Conservation (phyloP, 2,888 invertebrate genomes). For the Nomada hirtipes region DNA sequence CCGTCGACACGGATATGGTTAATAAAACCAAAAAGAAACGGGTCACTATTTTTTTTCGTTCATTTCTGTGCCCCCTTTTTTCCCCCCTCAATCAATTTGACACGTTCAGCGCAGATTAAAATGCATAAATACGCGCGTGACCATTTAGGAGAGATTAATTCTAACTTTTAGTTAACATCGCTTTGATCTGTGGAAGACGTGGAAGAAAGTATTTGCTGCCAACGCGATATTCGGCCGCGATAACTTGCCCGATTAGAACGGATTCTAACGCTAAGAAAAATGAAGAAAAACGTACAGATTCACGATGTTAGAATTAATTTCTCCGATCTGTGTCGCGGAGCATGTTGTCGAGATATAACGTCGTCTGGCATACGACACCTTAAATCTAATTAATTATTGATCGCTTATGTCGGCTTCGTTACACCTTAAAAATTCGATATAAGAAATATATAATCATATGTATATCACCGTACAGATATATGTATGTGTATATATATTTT, state of each 20-base stretch:
- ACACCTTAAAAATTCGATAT: conserved; percentile 63
- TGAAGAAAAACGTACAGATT: not conserved
- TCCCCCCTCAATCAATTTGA: not conserved
- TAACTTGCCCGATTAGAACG: not conserved
- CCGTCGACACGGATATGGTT: conserved; percentile 31
- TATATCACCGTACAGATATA: conserved; percentile 58
- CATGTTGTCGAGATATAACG: conserved; percentile 28
- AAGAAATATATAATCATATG: conserved; percentile 69
- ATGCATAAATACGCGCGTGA: not conserved
- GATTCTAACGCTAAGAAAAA: not conserved
- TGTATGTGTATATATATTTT: conserved; percentile 53
- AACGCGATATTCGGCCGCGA: conserved; percentile 3
- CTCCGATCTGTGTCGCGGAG: conserved; percentile 14
- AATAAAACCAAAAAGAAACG: conserved; percentile 41
- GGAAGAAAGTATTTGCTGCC: conserved; percentile 31
- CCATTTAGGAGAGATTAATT: conserved; percentile 31
- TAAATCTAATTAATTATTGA: conserved; percentile 47
- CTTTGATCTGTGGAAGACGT: conserved; percentile 52
- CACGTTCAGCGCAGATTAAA: not conserved
- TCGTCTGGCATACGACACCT: conserved; percentile 43
- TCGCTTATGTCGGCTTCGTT: conserved; percentile 59
- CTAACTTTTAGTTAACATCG: conserved; percentile 30
- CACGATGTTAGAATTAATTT: conserved; percentile 31
- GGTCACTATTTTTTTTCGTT: not conserved
- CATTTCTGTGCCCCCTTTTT: conserved; percentile 1